Percentiles rank a stretch among this genome's conserved stretches.
These are phyloP conservation scores for Eurypyga helias DNA, from an alignment of 2,113 vertebrate genomes.

Conservation along the genomic window DNA sequence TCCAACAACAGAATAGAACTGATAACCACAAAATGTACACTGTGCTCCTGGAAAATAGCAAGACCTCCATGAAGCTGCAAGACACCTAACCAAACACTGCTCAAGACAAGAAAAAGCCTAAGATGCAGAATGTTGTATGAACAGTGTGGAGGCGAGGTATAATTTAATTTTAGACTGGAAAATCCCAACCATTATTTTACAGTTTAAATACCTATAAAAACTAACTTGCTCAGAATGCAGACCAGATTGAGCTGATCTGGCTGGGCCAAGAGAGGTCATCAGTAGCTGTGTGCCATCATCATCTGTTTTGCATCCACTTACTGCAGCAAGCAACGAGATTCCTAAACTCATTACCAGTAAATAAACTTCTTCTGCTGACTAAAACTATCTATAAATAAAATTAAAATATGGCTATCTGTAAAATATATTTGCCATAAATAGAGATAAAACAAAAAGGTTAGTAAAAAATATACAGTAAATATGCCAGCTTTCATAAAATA, in stretches of 20 bases:
- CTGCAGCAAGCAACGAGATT: conserved; percentile 48
- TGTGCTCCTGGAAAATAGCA: conserved; percentile 29
- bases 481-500: conserved; percentile 60
- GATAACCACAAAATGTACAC: conserved; percentile 48
- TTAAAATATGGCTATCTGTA: conserved; percentile 62
- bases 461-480: conserved; percentile 57
- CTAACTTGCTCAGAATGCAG: conserved; percentile 46
- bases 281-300: conserved; percentile 64
- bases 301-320: conserved; percentile 69
- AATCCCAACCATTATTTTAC: conserved; percentile 52
- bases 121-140: neutral
- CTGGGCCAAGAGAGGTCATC: conserved; percentile 70
- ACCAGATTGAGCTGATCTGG: conserved; percentile 52
- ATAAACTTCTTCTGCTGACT: conserved; percentile 60
- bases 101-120: neutral
- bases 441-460: conserved; percentile 57
- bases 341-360: conserved; percentile 68
- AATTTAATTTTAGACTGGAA: conserved; percentile 51
- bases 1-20: conserved; percentile 3
- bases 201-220: conserved; percentile 66
- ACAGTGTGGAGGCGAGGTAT: neutral
- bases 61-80: neutral
- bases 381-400: conserved; percentile 56
- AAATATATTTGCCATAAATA: conserved; percentile 54
- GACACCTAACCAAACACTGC: neutral